phyloP scores from a whole-genome alignment of 2,797 vertebrate species.

The Aldrovandia affinis region DNA sequence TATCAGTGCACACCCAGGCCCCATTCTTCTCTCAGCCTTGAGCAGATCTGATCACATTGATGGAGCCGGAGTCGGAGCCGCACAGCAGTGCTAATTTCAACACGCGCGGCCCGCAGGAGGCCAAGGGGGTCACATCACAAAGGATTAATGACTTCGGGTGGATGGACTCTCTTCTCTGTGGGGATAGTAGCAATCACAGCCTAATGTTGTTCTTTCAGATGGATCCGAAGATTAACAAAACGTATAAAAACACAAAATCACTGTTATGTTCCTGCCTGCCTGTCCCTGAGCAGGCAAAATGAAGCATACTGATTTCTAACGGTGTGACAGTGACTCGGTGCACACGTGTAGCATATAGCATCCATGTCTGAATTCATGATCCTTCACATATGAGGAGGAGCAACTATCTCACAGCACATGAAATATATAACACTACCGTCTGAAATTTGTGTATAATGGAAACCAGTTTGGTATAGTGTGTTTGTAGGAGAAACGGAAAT shows the following conservation, averaged over 20 bases:
- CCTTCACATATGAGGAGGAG: not conserved
- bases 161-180: not conserved
- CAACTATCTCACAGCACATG: not conserved
- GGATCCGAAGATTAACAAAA: not conserved
- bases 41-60: slow-evolving; percentile 20
- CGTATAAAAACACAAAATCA: not conserved
- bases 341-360: not conserved
- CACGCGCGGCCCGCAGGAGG: slow-evolving; percentile 1
- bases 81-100: slow-evolving; percentile 4
- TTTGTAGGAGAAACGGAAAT: not conserved
- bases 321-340: no score
- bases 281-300: no score
- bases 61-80: not conserved
- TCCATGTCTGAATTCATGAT: not conserved
- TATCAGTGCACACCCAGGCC: slow-evolving; percentile 5
- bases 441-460: not conserved
- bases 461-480: not conserved
- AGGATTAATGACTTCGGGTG: slow-evolving; percentile 7
- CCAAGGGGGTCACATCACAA: slow-evolving; percentile 3
- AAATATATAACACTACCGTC: not conserved
- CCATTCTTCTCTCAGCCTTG: slow-evolving; percentile 36
- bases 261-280: no score
- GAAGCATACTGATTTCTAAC: no score
- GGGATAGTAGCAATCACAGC: not conserved
- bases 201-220: not conserved